Evolutionary conservation across 1,140 invertebrate genomes (phyloP), one percentile per base, ranked within the genome.

Genomic region (Oncopodura yosiiana): DNA sequence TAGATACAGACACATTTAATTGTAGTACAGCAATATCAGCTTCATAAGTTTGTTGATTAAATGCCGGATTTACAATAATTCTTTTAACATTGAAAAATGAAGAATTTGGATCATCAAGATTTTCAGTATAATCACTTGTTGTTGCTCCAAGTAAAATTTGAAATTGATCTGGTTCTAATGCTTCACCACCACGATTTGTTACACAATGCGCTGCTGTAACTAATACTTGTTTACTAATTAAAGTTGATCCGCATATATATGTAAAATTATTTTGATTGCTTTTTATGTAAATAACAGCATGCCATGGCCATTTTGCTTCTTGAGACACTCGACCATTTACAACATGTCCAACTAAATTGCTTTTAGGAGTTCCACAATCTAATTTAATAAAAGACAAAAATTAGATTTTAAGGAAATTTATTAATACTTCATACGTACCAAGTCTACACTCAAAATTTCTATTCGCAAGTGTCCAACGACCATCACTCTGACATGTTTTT

Each of bases 151-250:
- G 16, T 27, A 53, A 18, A 11, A 58, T 24, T 48, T 49, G 49
- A 32, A 46, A 53, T 23, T 34, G n/a, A 16, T 26, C 18, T n/a
- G 19, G 3, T 4, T 9, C 24, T 45, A 30, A 19, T 1, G 38
- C n/a, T 19, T 27, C 18, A 1, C 56, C 56, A 11, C 19, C 23
- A 36, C 50, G 1, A 34, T 45, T 32, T 2, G 51, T 24, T 14
- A 58, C 44, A 44, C 56, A 58, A 36, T 58, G 56, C 12, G 56
- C 56, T 27, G 56, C 56, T 16, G 50, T 58, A 1, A 58, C 5
- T 0, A 58, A 16, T 6, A 53, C 42, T 16, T 37, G 23, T 19
- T 49, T 58, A 5, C 41, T 45, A 44, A 58, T 42, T 5, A 58
- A 29, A 16, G 56, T 52, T 14, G 44, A 44, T 6, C 56, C 56